These are phyloP conservation scores for Nasonia oneida DNA, from an alignment of 2,888 invertebrate species.

Conservation along the genomic window DNA sequence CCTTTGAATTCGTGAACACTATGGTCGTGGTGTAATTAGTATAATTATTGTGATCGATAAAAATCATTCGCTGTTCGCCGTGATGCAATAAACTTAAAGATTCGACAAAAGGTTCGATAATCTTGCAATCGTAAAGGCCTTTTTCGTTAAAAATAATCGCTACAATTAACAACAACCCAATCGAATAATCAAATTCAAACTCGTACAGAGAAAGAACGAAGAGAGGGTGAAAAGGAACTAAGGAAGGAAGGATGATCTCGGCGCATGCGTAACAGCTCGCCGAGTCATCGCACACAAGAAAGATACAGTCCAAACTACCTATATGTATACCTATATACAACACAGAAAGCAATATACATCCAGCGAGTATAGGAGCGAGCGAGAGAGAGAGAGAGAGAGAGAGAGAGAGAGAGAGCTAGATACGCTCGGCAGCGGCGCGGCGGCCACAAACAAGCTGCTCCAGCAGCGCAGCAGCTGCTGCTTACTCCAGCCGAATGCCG, in stretches of 20 bases:
- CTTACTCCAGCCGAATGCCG: slow-evolving; percentile 4
- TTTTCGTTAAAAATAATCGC: too few species aligned
- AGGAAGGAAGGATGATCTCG: neutral
- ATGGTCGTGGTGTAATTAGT: neutral
- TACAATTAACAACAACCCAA: too few species aligned
- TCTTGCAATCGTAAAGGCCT: too few species aligned
- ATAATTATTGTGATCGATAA: neutral
- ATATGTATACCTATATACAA: too few species aligned
- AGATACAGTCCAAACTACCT: neutral
- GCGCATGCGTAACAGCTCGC: neutral
- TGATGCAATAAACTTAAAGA: too few species aligned
- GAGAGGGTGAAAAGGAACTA: neutral
- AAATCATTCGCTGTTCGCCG: too few species aligned
- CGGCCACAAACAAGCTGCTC: slow-evolving; percentile 17
- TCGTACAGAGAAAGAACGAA: neutral
- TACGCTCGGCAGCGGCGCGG: neutral
- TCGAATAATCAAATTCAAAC: neutral
- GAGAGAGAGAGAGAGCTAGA: neutral
- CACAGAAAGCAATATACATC: neutral
- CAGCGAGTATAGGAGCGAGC: neutral
- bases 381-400: neutral
- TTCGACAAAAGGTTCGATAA: too few species aligned
- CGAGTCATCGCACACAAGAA: neutral
- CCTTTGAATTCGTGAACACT: neutral
- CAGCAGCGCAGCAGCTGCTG: neutral